Percentiles rank a stretch among this genome's conserved stretches.
phyloP scores from a whole-genome alignment of 1,140 invertebrate genomes.

The Artemia franciscana region DNA sequence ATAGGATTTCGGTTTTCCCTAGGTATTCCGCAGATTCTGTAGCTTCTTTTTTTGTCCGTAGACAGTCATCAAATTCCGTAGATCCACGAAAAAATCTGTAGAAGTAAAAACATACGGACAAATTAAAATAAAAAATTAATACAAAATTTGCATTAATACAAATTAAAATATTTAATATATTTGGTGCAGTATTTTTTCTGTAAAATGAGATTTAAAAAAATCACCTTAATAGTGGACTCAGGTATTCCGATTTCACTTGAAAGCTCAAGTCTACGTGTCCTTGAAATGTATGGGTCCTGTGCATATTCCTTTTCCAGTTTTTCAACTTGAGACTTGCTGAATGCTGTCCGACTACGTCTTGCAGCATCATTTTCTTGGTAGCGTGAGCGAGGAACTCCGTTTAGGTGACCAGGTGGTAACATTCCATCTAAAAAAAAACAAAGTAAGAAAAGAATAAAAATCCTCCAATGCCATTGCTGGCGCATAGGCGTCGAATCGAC shows the following conservation, averaged over 20 bases:
- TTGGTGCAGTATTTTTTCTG: too few relatives aligned
- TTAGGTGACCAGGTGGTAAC: background rate
- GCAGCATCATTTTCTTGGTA: background rate
- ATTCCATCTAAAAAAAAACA: background rate
- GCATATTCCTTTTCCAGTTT: background rate
- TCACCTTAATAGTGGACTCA: background rate
- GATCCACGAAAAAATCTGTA: background rate
- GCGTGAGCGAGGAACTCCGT: background rate
- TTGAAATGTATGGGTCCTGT: background rate
- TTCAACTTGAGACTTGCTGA: background rate
- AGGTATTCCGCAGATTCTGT: background rate
- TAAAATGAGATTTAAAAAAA: background rate
- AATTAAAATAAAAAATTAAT: background rate
- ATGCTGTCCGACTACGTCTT: background rate
- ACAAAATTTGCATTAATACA: background rate
- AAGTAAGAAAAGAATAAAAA: too few relatives aligned
- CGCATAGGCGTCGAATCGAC: too few relatives aligned
- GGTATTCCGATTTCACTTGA: background rate
- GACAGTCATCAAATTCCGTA: background rate
- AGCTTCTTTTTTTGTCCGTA: background rate
- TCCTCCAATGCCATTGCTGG: too few relatives aligned
- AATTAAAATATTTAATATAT: background rate
- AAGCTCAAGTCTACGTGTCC: background rate
- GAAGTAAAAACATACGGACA: background rate
- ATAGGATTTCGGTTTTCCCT: too few relatives aligned